Base-by-base conservation (phyloP, 2,113 vertebrate species). In the Pitta sordida region DNA sequence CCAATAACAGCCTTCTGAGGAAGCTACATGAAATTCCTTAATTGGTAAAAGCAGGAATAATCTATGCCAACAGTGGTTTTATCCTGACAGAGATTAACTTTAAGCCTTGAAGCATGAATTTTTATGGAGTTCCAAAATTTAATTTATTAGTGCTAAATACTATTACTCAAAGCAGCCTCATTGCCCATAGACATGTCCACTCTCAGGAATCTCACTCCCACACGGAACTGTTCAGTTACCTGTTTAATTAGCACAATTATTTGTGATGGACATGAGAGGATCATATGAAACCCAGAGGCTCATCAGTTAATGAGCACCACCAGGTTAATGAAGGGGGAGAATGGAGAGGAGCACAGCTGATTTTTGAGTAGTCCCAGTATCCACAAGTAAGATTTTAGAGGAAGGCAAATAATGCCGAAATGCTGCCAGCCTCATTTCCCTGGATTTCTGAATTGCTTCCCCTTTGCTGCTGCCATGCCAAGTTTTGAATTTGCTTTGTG, bases 131-230 rank as follows among this genome's bases (percentile, higher is more conserved):
- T 93, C 49, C 91, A 89, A 89, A 92, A 79, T 85, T 77, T 89
- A 56, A 89, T 95, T 91, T 93, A 91, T 91, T 76, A 62, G 24
- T 20, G 14, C 37, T 85, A 93, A 92, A 69, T 87, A 88, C 79
- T 75, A 82, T 79, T 88, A 71, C 52, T 78, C 36, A 29, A 32
- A 84, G 44, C 7, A 1, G 41, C 69, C n/a, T 9, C 29, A 2
- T 23, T 62, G 60, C 69, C 68, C 46, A 1, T 9, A 36, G 65
- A 56, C 2, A 4, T 7, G 44, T 46, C 81, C 41, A 15, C 37
- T 59, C 85, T 36, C 77, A 22, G 49, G 29, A 88, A 17, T 2
- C 2, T 0, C 46, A 39, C 18, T 80, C 60, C 79, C 83, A 49
- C 24, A 26, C 12, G 0, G 0, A 91, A 55, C 30, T 3, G 1